A percentile compares a stretch with the other conserved stretches of the same genome.
These are phyloP conservation scores for Arctopsyche grandis DNA, from an alignment of 1,140 invertebrate species.

Conservation along the genomic window DNA sequence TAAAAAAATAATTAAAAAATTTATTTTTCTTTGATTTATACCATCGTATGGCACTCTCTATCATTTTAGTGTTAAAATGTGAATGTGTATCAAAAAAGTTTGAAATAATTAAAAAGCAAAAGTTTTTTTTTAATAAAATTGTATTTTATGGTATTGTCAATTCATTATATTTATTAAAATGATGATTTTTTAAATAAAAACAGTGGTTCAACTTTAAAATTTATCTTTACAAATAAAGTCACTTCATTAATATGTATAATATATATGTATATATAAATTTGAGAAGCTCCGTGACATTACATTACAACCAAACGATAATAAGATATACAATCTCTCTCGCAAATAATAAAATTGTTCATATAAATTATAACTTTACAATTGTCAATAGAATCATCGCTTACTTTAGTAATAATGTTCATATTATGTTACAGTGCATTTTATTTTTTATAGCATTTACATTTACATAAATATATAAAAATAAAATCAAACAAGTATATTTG, in stretches of 20 bases:
- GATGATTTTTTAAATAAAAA: conserved; percentile 47
- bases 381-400: conserved; percentile 53
- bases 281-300: not conserved
- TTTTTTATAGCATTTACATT: conserved; percentile 55
- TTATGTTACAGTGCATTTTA: conserved; percentile 52
- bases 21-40: not conserved
- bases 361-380: conserved; percentile 55
- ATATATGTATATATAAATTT: conserved; percentile 17
- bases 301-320: conserved; percentile 2
- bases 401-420: conserved; percentile 35
- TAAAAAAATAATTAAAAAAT: not conserved
- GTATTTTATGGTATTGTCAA: conserved; percentile 54
- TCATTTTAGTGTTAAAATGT: not conserved
- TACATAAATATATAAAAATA: conserved; percentile 56
- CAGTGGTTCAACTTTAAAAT: conserved; percentile 22
- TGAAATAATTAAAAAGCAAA: conserved; percentile 18
- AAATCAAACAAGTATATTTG: conserved; percentile 50
- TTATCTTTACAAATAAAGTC: conserved; percentile 27
- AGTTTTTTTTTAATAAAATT: conserved; percentile 46
- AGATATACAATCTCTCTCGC: conserved; percentile 15
- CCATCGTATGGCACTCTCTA: not conserved
- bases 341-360: conserved; percentile 49
- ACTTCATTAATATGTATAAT: not conserved
- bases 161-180: conserved; percentile 52
- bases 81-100: not conserved